Base-by-base conservation (phyloP, 2,888 invertebrate species). In the Clanis bilineata region DNA sequence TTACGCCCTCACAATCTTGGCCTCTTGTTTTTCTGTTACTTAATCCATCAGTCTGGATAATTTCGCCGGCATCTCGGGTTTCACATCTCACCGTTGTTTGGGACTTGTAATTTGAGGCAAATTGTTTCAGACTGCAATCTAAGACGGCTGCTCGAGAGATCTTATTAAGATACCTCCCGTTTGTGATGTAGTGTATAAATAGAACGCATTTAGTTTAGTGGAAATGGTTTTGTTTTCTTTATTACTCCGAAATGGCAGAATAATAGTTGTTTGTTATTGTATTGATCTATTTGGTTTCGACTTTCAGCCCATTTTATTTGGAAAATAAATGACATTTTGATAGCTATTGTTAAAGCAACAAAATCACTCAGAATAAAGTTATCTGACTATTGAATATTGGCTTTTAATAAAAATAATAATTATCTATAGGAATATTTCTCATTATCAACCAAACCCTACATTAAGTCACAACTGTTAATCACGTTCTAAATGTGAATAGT, bases 41-140 rank as follows among this genome's bases (percentile, higher is more conserved):
- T 71, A 76, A 71, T 62, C 68, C 70, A 69, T 62, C 71, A 81
- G 82, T 80, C 80, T 69, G 76, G 70, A 74, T 76, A 76, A 68
- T 59, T 62, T 47, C 39, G 23, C 38, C 57, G 28, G 23, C 45
- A 10, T 28, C 39, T 47, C 51, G 18, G 47, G 10, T 18, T 47
- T 58, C 47, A 25, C 64, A 60, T 63, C 59, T 62, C 57, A 64
- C 54, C 41, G 62, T 61, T 61, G 58, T 61, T 54, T 59, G 28
- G 39, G 54, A 32, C 36, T 66, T 60, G 58, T 65, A 62, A 61
- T 62, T 61, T 59, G 57, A 63, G 62, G 62, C 60, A 67, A 64
- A 62, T 65, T 25, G 63, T 56, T 51, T 32, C 58, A 59, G 57
- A 43, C 43, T 56, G 39, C 51, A 32, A 60, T 45, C 45, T 47